Evolutionary conservation across 37 sponge, comb jelly and placozoan species (phyloP), one percentile per base, ranked within the genome.

Genomic region (Agelas oroides): DNA sequence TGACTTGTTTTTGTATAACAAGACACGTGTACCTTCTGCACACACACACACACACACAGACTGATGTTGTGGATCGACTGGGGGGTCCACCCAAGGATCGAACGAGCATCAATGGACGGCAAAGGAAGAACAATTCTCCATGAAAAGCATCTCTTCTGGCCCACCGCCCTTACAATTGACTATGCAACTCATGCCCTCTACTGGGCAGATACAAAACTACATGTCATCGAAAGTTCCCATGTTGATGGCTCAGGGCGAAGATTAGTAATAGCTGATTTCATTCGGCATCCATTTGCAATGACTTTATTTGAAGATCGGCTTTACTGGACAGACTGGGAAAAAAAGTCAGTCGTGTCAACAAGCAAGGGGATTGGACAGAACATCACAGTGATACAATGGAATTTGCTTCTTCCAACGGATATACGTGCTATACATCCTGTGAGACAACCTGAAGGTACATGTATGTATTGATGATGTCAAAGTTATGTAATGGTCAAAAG

Each of bases 271-370:
- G 40, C 71, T 19, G 76, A 19, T 5, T 12, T 41, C 37, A 24
- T 77, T 18, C 58, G n/a, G 6, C 87, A 82, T 88, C 92, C 95
- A 0, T 95, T 92, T 77, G 92, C 82, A 0, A 79, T 92, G 52
- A 85, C 92, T 0, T 12, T 95, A 34, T 92, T 84, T 69, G 89
- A 86, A 39, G 69, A 89, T 53, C 59, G 55, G 70, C 32, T 95
- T 0, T 95, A 88, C 87, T 91, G 92, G 95, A 82, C 90, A 21
- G 95, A 95, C 82, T 91, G 89, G 90, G 41, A 78, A n/a, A 58
- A 54, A 5, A 20, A 34, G 19, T 17, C 84, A 0, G 53, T 92
- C 20, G 3, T 68, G 2, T 59, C 80, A 6, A 67, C 68, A 8
- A 31, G 69, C 64, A 89, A 79, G 76, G 16, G 35, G 36, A 61